Conservation (phyloP, 2,113 vertebrate species). For the Oncorhynchus keta region DNA sequence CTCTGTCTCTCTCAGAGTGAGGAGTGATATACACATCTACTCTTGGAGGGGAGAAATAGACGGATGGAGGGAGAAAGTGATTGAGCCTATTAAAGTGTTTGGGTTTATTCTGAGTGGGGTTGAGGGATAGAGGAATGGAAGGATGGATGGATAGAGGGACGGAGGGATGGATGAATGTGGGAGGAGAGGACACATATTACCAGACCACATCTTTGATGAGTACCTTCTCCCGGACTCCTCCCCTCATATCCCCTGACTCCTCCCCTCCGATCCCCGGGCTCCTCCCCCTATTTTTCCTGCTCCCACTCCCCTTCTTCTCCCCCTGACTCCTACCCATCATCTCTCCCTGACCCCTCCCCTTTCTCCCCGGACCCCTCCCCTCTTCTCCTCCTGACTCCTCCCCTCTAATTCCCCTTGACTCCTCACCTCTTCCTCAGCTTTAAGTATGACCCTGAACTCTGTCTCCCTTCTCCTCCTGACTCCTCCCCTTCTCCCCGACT, state of each 20-base stretch:
- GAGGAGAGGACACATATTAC: slow-evolving; percentile 1
- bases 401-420: slow-evolving; percentile 12
- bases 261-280: no score
- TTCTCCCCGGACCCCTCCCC: not conserved
- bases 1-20: slow-evolving; percentile 12
- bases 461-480: not conserved
- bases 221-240: not conserved
- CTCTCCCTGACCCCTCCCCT: not conserved
- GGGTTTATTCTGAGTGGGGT: no score
- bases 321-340: no score
- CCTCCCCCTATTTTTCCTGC: no score
- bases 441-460: no score
- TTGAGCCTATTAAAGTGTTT: not conserved
- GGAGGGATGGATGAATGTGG: not conserved
- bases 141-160: not conserved
- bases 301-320: no score
- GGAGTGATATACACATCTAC: slow-evolving; percentile 33
- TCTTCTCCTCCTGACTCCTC: not conserved
- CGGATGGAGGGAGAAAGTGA: not conserved
- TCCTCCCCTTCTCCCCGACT: no score
- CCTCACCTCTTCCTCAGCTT: not conserved
- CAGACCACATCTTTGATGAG: no score
- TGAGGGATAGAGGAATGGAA: no score
- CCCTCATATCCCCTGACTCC: no score
- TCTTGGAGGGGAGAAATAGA: not conserved